Evolutionary conservation across 2,113 vertebrate genomes (phyloP).

Genomic region (Marcusenius ussheri): DNA sequence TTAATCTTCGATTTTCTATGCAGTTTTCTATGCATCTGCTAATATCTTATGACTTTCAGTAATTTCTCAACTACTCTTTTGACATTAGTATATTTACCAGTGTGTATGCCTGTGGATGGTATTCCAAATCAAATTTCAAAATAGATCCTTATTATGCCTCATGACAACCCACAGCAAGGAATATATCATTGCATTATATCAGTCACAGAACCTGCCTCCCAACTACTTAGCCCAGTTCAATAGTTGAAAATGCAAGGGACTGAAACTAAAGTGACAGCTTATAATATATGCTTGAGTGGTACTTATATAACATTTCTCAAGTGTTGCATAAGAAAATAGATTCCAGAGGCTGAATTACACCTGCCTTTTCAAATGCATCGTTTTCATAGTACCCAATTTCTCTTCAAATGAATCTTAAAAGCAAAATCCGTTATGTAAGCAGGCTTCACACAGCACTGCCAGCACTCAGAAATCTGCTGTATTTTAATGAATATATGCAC

Average conservation of each 20-base stretch:
- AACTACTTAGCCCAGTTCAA: background rate
- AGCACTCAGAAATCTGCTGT: background rate
- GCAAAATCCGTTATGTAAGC: background rate
- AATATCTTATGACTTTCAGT: background rate
- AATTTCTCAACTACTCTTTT: background rate
- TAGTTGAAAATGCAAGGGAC: background rate
- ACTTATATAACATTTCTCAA: slow-evolving; percentile 24
- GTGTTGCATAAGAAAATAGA: slow-evolving; percentile 37
- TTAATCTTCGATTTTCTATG: background rate
- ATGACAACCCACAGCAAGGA: background rate
- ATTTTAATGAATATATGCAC: slow-evolving; percentile 2
- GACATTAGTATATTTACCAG: background rate
- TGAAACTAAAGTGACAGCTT: slow-evolving; percentile 27
- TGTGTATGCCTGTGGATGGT: background rate
- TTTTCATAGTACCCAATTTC: slow-evolving; percentile 20
- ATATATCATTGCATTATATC: background rate
- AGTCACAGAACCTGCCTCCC: background rate
- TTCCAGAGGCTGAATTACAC: slow-evolving; percentile 17
- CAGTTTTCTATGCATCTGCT: background rate
- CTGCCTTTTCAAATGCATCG: slow-evolving; percentile 8
- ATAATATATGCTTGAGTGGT: slow-evolving; percentile 33
- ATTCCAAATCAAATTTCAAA: background rate
- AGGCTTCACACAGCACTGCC: background rate
- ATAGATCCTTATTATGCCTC: background rate
- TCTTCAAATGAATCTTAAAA: slow-evolving; percentile 10